Evolutionary conservation across 1,140 invertebrate species (phyloP).

Genomic region (Trypoxylus dichotomus): DNA sequence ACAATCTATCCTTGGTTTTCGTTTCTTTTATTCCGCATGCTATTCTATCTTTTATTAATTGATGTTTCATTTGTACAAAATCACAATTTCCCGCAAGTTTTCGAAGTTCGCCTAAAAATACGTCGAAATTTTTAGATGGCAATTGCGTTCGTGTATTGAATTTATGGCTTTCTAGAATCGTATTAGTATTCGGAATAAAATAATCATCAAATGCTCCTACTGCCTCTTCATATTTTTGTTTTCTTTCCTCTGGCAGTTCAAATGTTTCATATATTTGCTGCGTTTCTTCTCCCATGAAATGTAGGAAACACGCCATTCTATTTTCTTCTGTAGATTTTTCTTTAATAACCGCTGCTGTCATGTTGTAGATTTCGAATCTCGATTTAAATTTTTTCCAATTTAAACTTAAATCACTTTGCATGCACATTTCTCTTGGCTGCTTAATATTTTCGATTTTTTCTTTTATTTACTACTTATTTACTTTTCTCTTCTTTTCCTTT

Average conservation of each 20-base stretch:
- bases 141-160: slow-evolving; percentile 8
- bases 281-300: slow-evolving; percentile 10
- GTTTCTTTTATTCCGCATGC: background rate
- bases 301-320: background rate
- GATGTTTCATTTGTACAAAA: background rate
- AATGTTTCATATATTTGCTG: slow-evolving; percentile 12
- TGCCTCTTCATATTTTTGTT: background rate
- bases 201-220: background rate
- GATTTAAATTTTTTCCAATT: too few species aligned
- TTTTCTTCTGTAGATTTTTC: background rate
- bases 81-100: slow-evolving; percentile 3
- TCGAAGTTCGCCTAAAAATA: background rate
- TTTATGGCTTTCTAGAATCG: slow-evolving; percentile 8
- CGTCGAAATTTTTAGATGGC: background rate
- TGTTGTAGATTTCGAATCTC: background rate
- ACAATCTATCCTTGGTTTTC: background rate
- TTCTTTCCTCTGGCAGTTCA: background rate
- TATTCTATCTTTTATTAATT: slow-evolving; percentile 4
- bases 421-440: too few species aligned
- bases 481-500: too few species aligned
- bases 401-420: too few species aligned
- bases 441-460: too few species aligned
- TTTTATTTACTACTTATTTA: too few species aligned
- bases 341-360: background rate
- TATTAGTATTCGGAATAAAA: slow-evolving; percentile 16